phyloP scores from a whole-genome alignment of 2,888 invertebrate species.

The Mythimna vitellina region DNA sequence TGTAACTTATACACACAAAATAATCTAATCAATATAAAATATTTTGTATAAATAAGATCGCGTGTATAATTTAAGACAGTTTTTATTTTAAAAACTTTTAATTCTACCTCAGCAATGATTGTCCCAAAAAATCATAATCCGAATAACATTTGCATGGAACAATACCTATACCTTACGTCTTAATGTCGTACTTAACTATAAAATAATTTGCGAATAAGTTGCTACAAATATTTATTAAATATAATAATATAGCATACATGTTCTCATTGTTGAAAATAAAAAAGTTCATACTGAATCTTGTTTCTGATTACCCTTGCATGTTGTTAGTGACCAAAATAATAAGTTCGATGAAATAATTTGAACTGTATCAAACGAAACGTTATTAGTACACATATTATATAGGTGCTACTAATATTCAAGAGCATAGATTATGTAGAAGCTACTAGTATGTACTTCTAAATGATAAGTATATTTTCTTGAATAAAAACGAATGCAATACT shows the following conservation, averaged over 20 bases:
- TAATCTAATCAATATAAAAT: neutral
- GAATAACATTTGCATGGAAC: constrained; percentile 46
- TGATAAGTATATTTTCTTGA: neutral
- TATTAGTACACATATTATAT: neutral
- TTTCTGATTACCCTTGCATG: constrained; percentile 54
- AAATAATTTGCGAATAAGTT: constrained; percentile 52
- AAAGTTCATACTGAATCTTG: constrained; percentile 66
- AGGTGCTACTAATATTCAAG: neutral
- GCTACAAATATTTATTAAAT: constrained; percentile 68
- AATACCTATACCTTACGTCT: constrained; percentile 26
- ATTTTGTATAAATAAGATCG: neutral
- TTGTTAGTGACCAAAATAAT: neutral
- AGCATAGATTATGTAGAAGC: neutral
- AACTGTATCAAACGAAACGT: constrained; percentile 6
- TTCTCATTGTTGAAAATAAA: constrained; percentile 84
- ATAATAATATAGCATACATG: constrained; percentile 70
- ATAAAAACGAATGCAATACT: neutral
- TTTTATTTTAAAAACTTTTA: neutral
- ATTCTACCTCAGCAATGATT: constrained; percentile 10
- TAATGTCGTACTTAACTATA: constrained; percentile 59
- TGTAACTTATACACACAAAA: too few relatives aligned
- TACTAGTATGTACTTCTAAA: neutral
- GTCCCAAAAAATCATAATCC: constrained; percentile 31
- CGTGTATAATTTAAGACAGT: neutral
- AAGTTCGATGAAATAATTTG: constrained; percentile 21